Evolutionary conservation across 2,888 invertebrate genomes (phyloP).

Genomic region (Drosophila anomalata): DNA sequence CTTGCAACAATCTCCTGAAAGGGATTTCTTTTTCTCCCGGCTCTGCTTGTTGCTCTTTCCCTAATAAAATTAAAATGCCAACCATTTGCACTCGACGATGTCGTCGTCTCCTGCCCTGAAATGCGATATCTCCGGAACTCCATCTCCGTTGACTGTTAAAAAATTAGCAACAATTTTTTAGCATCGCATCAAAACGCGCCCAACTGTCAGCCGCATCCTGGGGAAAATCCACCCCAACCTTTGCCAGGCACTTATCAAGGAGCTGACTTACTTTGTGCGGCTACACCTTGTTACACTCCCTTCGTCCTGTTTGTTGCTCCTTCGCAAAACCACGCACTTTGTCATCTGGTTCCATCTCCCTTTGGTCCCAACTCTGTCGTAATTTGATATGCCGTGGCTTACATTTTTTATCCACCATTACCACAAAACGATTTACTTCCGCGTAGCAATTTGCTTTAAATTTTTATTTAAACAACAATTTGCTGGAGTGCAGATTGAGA

Average conservation of each 20-base stretch:
- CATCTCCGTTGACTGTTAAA: slow-evolving; percentile 54
- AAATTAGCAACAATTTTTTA: slow-evolving; percentile 77
- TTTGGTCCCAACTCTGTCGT: slow-evolving; percentile 36
- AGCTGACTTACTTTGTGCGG: slow-evolving; percentile 61
- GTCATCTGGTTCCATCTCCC: slow-evolving; percentile 56
- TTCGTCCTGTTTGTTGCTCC: background rate
- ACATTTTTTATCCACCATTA: slow-evolving; percentile 72
- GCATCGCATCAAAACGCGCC: slow-evolving; percentile 69
- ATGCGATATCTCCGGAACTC: slow-evolving; percentile 52
- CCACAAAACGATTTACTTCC: slow-evolving; percentile 66
- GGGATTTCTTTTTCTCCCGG: slow-evolving; percentile 29
- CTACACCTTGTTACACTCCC: slow-evolving; percentile 68
- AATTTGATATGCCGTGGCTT: slow-evolving; percentile 78
- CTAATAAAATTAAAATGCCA: slow-evolving; percentile 73
- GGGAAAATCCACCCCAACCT: slow-evolving; percentile 23
- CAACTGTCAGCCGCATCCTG: slow-evolving; percentile 72
- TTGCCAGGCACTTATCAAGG: slow-evolving; percentile 62
- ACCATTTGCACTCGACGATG: slow-evolving; percentile 70
- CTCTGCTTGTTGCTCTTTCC: slow-evolving; percentile 32
- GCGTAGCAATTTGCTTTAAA: slow-evolving; percentile 62
- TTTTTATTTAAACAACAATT: slow-evolving; percentile 72
- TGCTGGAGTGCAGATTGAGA: slow-evolving; percentile 65
- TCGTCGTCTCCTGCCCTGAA: slow-evolving; percentile 23
- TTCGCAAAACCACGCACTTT: slow-evolving; percentile 61
- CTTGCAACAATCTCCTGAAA: slow-evolving; percentile 12